Conservation (phyloP, 1,140 invertebrate genomes). For the Drosophila pallidifrons region DNA sequence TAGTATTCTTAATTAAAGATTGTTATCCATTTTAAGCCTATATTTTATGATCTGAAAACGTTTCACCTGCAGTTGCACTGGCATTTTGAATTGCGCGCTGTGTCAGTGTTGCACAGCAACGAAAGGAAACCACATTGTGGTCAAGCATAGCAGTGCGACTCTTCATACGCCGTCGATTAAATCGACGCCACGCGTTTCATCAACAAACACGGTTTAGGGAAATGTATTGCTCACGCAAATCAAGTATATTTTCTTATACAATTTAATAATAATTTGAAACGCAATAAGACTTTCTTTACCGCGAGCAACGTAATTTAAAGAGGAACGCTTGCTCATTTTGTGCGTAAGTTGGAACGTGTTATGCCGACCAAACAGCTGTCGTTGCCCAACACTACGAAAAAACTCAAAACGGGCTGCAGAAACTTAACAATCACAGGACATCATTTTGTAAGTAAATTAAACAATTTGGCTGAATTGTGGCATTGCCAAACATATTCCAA, state of each 20-base stretch:
- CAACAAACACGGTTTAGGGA: neutral
- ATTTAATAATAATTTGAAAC: neutral
- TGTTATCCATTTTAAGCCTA: too few relatives aligned
- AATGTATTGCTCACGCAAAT: neutral
- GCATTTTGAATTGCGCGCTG: conserved; percentile 54
- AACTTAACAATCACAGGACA: conserved; percentile 75
- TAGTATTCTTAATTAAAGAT: neutral
- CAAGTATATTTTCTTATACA: conserved; percentile 1
- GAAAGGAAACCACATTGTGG: neutral
- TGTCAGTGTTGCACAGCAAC: conserved; percentile 49
- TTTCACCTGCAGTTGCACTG: neutral
- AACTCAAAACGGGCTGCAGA: conserved; percentile 68
- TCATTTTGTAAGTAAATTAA: conserved; percentile 79
- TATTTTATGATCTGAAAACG: neutral
- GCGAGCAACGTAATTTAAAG: neutral
- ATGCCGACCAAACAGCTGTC: conserved; percentile 17
- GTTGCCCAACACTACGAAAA: conserved; percentile 73
- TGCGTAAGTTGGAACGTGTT: conserved; percentile 53
- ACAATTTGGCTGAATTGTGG: conserved; percentile 43
- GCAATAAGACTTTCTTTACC: neutral
- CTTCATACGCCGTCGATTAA: conserved; percentile 29
- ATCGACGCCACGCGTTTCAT: conserved; percentile 23
- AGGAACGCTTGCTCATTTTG: conserved; percentile 2
- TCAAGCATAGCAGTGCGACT: conserved; percentile 40
- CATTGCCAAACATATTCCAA: conserved; percentile 27